Evolutionary conservation across 2,113 vertebrate species (phyloP).

Genomic region (Ellobius talpinus): DNA sequence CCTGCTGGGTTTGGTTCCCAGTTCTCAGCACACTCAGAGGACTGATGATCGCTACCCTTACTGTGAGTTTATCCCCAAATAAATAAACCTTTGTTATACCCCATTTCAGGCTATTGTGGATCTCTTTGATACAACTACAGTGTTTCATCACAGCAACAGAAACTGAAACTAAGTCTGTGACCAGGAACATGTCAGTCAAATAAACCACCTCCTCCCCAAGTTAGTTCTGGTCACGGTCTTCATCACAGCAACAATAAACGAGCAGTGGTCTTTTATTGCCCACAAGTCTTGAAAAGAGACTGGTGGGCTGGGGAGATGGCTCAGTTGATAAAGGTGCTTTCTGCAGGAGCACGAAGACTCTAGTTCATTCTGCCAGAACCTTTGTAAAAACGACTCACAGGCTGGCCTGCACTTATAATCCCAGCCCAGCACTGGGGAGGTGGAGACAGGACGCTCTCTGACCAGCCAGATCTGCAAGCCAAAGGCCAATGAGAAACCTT

Average conservation of each 20-base stretch:
- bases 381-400: neutral
- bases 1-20: too few relatives aligned
- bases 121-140: too few relatives aligned
- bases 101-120: too few relatives aligned
- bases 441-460: neutral
- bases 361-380: neutral
- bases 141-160: neutral
- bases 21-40: too few relatives aligned
- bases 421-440: too few relatives aligned
- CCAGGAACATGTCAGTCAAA: neutral
- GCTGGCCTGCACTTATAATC: neutral
- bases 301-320: neutral
- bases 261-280: too few relatives aligned
- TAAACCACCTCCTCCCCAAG: neutral
- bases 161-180: neutral
- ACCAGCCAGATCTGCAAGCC: neutral
- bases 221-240: neutral
- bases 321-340: neutral
- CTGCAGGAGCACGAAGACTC: neutral
- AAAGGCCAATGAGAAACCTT: neutral
- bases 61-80: too few relatives aligned
- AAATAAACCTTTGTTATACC: too few relatives aligned
- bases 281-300: neutral
- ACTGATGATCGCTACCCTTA: too few relatives aligned
- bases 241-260: neutral